These are phyloP conservation scores for Sebastes variabilis DNA, from an alignment of 2,797 vertebrate genomes.

Conservation along the genomic window DNA sequence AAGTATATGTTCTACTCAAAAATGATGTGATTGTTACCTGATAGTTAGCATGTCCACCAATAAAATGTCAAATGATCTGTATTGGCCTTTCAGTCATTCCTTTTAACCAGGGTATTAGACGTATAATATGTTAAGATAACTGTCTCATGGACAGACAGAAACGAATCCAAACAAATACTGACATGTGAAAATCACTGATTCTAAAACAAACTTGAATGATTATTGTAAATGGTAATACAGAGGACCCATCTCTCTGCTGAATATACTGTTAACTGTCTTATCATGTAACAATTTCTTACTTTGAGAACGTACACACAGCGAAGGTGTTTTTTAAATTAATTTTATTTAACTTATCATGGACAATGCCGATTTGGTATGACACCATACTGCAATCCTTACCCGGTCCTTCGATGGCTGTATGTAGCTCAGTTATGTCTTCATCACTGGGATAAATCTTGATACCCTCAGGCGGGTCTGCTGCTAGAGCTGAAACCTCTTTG, in stretches of 20 bases:
- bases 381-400: slow-evolving; percentile 72
- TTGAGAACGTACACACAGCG: neutral
- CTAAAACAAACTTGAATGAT: neutral
- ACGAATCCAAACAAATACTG: neutral
- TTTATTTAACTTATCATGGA: neutral
- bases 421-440: slow-evolving; percentile 93
- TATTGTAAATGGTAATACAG: neutral
- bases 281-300: neutral
- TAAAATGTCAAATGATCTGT: neutral
- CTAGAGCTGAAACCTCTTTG: slow-evolving; percentile 92
- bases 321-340: neutral
- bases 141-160: neutral
- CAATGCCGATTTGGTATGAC: neutral
- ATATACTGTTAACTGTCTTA: neutral
- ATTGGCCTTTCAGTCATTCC: neutral
- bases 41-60: neutral
- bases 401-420: slow-evolving; percentile 94
- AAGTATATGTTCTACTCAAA: neutral
- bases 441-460: slow-evolving; percentile 96
- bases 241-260: neutral
- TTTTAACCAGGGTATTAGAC: neutral
- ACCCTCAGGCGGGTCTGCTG: slow-evolving; percentile 92
- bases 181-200: neutral
- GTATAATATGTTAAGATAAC: neutral
- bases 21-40: neutral